phyloP scores from a whole-genome alignment of 1,140 invertebrate genomes.

The Marisa cornuarietis region DNA sequence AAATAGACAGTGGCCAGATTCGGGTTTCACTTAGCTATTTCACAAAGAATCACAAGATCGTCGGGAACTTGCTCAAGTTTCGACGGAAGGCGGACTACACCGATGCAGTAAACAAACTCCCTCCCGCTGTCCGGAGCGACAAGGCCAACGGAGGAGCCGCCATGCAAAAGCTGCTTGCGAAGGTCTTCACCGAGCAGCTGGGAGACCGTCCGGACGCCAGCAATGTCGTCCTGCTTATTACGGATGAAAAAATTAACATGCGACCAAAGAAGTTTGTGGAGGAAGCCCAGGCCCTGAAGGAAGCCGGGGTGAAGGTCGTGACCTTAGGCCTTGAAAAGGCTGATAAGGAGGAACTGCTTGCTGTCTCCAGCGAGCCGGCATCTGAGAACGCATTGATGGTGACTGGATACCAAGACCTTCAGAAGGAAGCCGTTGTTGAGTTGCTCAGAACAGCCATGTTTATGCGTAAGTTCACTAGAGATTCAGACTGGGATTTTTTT shows the following conservation, averaged over 20 bases:
- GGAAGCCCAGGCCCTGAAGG: slow-evolving; percentile 39
- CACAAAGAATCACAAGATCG: slow-evolving; percentile 32
- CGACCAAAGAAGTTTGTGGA: slow-evolving; percentile 22
- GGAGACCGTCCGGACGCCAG: slow-evolving; percentile 48
- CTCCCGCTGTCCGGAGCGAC: slow-evolving; percentile 14
- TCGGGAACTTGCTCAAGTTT: slow-evolving; percentile 40
- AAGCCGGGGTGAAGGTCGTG: slow-evolving; percentile 38
- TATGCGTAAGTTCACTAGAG: slow-evolving; percentile 13
- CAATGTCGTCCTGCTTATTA: slow-evolving; percentile 46
- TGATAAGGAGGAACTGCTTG: slow-evolving; percentile 30
- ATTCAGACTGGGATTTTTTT: not conserved
- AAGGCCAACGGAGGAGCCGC: slow-evolving; percentile 8
- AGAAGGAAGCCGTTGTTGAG: slow-evolving; percentile 14
- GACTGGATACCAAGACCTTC: slow-evolving; percentile 22
- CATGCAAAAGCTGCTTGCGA: slow-evolving; percentile 29
- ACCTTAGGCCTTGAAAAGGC: slow-evolving; percentile 36
- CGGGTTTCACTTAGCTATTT: slow-evolving; percentile 46
- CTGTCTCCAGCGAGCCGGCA: slow-evolving; percentile 36
- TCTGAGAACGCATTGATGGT: slow-evolving; percentile 27
- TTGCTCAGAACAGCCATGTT: slow-evolving; percentile 9
- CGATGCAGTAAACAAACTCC: slow-evolving; percentile 10
- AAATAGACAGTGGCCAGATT: slow-evolving; percentile 44
- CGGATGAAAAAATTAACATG: slow-evolving; percentile 37
- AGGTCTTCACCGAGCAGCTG: slow-evolving; percentile 34
- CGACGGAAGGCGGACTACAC: slow-evolving; percentile 11